Conservation (phyloP, 2,888 invertebrate genomes). For the Luperina nickerlii region DNA sequence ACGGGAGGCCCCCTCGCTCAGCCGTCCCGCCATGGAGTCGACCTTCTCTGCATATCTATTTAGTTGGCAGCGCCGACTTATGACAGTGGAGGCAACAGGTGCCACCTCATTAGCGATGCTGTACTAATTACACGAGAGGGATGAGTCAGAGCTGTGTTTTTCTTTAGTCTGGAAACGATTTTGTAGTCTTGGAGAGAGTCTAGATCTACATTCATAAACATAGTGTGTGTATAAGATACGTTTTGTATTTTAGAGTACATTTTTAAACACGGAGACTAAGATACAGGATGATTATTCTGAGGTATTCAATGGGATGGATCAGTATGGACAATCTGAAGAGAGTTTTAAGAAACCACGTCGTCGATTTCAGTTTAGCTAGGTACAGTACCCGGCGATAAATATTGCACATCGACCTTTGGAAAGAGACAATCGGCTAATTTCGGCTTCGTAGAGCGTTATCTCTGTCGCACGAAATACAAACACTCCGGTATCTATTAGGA, state of each 20-base stretch:
- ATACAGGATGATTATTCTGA: neutral
- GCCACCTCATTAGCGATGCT: constrained; percentile 51
- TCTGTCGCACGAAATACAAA: too few species aligned
- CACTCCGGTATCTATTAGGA: too few species aligned
- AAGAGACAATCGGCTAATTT: too few species aligned
- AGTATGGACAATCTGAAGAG: neutral
- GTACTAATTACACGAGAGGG: constrained; percentile 50
- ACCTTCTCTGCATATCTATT: constrained; percentile 15
- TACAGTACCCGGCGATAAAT: too few species aligned
- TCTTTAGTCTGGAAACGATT: constrained; percentile 21
- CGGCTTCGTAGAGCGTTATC: too few species aligned
- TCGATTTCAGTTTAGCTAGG: neutral
- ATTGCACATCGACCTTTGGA: too few species aligned
- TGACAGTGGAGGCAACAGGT: constrained; percentile 56
- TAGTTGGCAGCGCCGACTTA: constrained; percentile 10
- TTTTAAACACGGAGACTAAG: neutral
- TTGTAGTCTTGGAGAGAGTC: neutral
- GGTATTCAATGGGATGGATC: neutral
- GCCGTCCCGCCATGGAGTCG: neutral
- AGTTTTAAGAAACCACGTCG: neutral
- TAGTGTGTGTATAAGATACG: neutral
- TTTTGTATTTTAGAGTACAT: neutral
- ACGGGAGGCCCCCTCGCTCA: too few species aligned
- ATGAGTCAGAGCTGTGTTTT: constrained; percentile 36
- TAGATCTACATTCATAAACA: neutral